Conservation (phyloP, 2,113 vertebrate genomes). For the Bufo gargarizans region DNA sequence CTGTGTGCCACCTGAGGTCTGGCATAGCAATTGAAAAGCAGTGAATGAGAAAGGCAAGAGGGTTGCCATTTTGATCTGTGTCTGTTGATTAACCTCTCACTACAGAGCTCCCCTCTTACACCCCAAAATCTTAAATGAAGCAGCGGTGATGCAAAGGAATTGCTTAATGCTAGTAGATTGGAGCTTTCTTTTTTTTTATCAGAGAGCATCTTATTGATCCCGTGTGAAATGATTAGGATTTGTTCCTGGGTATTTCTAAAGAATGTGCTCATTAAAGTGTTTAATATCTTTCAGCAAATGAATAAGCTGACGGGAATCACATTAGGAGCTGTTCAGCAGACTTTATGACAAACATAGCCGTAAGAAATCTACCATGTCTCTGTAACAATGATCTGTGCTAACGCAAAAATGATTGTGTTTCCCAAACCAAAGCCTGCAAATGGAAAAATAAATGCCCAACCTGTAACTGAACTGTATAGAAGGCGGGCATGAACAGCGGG, state of each 20-base stretch:
- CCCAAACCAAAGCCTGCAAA: background rate
- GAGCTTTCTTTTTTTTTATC: background rate
- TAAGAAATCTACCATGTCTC: background rate
- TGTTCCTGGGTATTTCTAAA: conserved; percentile 4
- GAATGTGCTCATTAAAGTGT: background rate
- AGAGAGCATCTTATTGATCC: background rate
- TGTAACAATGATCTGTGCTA: background rate
- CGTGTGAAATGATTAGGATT: background rate
- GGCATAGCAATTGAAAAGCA: conserved; percentile 30
- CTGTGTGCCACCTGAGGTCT: conserved; percentile 19
- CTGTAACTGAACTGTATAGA: background rate
- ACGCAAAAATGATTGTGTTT: background rate
- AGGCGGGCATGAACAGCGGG: background rate
- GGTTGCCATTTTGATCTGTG: conserved; percentile 7
- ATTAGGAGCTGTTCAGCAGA: background rate
- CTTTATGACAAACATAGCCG: background rate
- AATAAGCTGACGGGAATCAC: background rate
- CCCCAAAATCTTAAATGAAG: background rate
- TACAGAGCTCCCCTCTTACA: background rate
- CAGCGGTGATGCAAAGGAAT: background rate
- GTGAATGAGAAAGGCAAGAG: background rate
- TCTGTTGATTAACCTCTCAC: conserved; percentile 26
- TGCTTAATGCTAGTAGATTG: background rate
- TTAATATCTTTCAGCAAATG: background rate
- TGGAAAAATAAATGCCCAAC: background rate